These are phyloP conservation scores for Rhogogaster chlorosoma DNA, from an alignment of 2,888 invertebrate species.

Conservation along the genomic window DNA sequence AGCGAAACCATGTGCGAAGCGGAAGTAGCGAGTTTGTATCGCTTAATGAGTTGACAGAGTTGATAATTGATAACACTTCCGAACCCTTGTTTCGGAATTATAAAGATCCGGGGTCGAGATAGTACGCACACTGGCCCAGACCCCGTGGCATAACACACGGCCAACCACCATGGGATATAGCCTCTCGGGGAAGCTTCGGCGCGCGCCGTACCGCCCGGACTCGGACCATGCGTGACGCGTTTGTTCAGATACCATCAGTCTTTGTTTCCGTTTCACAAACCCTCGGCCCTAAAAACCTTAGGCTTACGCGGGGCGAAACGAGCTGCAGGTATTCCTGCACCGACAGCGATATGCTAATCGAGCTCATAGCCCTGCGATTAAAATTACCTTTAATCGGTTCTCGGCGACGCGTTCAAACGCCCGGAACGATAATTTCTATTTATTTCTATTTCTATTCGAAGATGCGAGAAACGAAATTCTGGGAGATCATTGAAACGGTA, in stretches of 20 bases:
- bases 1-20: constrained; percentile 57
- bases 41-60: constrained; percentile 57
- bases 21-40: constrained; percentile 54
- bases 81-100: constrained; percentile 50
- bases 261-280: constrained; percentile 43
- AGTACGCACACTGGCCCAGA: background rate
- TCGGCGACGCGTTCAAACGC: constrained; percentile 2
- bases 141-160: background rate
- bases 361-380: constrained; percentile 15
- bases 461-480: no score
- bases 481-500: no score
- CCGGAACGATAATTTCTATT: constrained; percentile 27
- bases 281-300: background rate
- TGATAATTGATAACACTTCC: constrained; percentile 51
- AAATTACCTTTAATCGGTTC: constrained; percentile 9
- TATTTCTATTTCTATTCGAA: background rate
- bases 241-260: constrained; percentile 40
- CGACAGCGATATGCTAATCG: constrained; percentile 40
- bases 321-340: background rate
- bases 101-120: constrained; percentile 46
- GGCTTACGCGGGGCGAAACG: background rate
- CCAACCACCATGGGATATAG: background rate
- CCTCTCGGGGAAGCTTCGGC: background rate
- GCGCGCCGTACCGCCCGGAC: background rate
- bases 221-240: constrained; percentile 39